Evolutionary conservation across 2,797 vertebrate genomes (phyloP).

Genomic region (Diplodus sargus): DNA sequence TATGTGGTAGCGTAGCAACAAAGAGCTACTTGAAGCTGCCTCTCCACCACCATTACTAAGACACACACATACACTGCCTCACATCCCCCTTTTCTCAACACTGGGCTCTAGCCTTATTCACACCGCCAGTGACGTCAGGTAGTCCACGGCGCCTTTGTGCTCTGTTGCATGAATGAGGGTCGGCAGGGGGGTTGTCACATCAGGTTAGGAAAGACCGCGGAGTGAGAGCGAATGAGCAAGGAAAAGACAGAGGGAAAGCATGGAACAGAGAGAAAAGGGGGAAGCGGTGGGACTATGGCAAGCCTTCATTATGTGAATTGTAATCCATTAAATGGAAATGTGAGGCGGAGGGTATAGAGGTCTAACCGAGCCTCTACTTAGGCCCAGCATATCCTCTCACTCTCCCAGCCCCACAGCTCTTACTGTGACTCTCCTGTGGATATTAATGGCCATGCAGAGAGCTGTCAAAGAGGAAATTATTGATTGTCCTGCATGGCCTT

Average conservation of each 20-base stretch:
- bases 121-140: constrained; percentile 67
- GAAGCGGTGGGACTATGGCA: constrained; percentile 29
- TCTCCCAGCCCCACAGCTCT: constrained; percentile 21
- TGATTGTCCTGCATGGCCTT: constrained; percentile 60
- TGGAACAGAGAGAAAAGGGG: constrained; percentile 28
- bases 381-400: constrained; percentile 11
- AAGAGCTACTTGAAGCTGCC: constrained; percentile 61
- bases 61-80: constrained; percentile 10
- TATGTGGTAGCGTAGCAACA: constrained; percentile 70
- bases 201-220: constrained; percentile 54
- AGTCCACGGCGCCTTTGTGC: constrained; percentile 65
- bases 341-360: constrained; percentile 1
- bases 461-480: constrained; percentile 71
- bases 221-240: constrained; percentile 49
- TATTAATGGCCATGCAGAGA: constrained; percentile 54
- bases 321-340: constrained; percentile 39
- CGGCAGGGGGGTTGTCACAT: constrained; percentile 69
- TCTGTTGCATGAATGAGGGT: constrained; percentile 61
- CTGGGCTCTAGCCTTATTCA: constrained; percentile 58
- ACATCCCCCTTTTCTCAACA: constrained; percentile 39
- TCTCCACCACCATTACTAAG: constrained; percentile 22
- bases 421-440: constrained; percentile 32
- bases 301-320: constrained; percentile 39
- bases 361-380: constrained; percentile 12
- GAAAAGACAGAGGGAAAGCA: constrained; percentile 39